phyloP scores from a whole-genome alignment of 2,888 invertebrate species.

The Oscheius myriophilus region DNA sequence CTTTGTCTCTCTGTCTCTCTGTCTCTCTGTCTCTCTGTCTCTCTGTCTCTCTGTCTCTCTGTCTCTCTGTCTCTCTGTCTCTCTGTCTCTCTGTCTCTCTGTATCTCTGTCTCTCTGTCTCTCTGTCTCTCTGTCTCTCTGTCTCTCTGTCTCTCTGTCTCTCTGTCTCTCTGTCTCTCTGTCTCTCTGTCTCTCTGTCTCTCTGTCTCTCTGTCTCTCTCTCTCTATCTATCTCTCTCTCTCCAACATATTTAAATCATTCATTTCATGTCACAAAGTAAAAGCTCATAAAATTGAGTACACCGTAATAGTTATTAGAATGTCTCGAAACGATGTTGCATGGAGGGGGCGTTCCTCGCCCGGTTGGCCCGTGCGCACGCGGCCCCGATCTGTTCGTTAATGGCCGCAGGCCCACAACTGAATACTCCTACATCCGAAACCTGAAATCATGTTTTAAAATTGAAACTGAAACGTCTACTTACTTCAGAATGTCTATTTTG shows the following conservation, averaged over 20 bases:
- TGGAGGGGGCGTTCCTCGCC: constrained; percentile 67
- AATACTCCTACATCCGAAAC: constrained; percentile 88
- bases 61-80: too few species aligned
- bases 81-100: too few species aligned
- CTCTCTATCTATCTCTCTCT: not conserved
- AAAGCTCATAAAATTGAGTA: constrained; percentile 5
- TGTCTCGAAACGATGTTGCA: constrained; percentile 68
- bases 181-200: too few species aligned
- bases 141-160: too few species aligned
- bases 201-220: constrained; percentile 1
- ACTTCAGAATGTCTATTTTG: constrained; percentile 96
- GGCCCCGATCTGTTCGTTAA: constrained; percentile 95
- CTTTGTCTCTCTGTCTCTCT: too few species aligned
- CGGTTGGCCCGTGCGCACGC: constrained; percentile 97
- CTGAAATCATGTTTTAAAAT: constrained; percentile 34
- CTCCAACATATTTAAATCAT: not conserved
- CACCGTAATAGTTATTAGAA: constrained; percentile 49
- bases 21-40: too few species aligned
- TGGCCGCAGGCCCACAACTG: constrained; percentile 94
- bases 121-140: too few species aligned
- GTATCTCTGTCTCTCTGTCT: too few species aligned
- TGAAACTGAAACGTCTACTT: constrained; percentile 69
- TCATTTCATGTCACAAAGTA: constrained; percentile 1
- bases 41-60: too few species aligned
- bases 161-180: too few species aligned